These are phyloP conservation scores for Chrysoperla carnea DNA, from an alignment of 1,140 invertebrate species.

Conservation along the genomic window DNA sequence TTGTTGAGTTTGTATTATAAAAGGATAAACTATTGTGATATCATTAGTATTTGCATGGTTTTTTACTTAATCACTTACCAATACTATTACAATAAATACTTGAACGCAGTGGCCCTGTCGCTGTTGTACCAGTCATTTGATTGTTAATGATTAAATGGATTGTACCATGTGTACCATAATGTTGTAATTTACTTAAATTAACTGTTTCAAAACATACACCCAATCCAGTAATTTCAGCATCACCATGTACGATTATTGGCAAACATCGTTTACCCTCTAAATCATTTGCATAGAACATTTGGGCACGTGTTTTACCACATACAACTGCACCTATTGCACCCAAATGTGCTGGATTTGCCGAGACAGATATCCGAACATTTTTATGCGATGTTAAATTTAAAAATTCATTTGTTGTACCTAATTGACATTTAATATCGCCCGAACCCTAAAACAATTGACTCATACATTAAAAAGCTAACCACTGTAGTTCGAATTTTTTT, in stretches of 20 bases:
- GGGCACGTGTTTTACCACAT: slow-evolving; percentile 63
- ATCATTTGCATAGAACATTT: slow-evolving; percentile 72
- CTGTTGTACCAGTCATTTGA: slow-evolving; percentile 86
- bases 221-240: slow-evolving; percentile 78
- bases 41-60: too few species aligned
- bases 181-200: slow-evolving; percentile 64
- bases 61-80: too few species aligned
- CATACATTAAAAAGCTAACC: too few species aligned
- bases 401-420: slow-evolving; percentile 39
- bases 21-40: too few species aligned
- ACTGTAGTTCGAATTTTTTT: too few species aligned
- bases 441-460: slow-evolving; percentile 44
- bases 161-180: slow-evolving; percentile 74
- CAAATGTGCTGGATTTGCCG: slow-evolving; percentile 82
- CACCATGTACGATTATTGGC: slow-evolving; percentile 70
- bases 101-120: slow-evolving; percentile 55
- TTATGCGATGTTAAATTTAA: slow-evolving; percentile 60
- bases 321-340: slow-evolving; percentile 78
- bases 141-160: slow-evolving; percentile 87
- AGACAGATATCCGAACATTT: slow-evolving; percentile 61
- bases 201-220: slow-evolving; percentile 77
- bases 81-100: slow-evolving; percentile 24
- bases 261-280: slow-evolving; percentile 35
- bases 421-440: slow-evolving; percentile 92
- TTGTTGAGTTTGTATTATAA: too few species aligned